Conservation (phyloP, 2,888 invertebrate genomes). For the Mallateleia sp. region DNA sequence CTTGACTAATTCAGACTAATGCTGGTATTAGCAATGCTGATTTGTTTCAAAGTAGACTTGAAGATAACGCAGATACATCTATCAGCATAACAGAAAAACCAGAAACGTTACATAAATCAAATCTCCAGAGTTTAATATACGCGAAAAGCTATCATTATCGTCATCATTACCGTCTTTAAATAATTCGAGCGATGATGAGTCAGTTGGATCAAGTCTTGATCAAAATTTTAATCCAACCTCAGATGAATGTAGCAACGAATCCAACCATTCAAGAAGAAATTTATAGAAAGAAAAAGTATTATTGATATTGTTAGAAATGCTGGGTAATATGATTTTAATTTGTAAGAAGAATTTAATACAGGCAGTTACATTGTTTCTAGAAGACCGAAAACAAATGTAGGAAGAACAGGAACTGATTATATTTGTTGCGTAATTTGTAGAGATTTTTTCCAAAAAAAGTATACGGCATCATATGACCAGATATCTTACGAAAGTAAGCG, state of each 20-base stretch:
- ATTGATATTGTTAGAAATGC: constrained; percentile 72
- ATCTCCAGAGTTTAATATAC: too few relatives aligned
- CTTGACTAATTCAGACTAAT: too few relatives aligned
- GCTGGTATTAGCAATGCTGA: too few relatives aligned
- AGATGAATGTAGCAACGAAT: not conserved
- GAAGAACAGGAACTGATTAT: constrained; percentile 60
- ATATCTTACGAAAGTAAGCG: constrained; percentile 32
- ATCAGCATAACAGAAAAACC: too few relatives aligned
- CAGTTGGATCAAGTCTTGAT: not conserved
- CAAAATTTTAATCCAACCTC: not conserved
- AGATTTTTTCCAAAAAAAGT: constrained; percentile 67
- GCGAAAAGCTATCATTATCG: too few relatives aligned
- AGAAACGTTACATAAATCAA: too few relatives aligned
- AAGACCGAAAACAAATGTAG: constrained; percentile 63
- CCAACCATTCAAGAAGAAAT: not conserved
- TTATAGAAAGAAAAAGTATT: constrained; percentile 28
- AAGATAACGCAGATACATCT: too few relatives aligned
- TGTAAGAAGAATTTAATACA: constrained; percentile 58
- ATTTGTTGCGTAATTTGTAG: constrained; percentile 70
- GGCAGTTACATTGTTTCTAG: constrained; percentile 72
- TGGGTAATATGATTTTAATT: constrained; percentile 74
- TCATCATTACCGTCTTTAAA: not conserved
- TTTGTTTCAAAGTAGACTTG: too few relatives aligned
- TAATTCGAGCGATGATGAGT: not conserved
- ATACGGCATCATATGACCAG: constrained; percentile 59